phyloP scores from a whole-genome alignment of 1,140 invertebrate species.

The Lepidurus couesii region DNA sequence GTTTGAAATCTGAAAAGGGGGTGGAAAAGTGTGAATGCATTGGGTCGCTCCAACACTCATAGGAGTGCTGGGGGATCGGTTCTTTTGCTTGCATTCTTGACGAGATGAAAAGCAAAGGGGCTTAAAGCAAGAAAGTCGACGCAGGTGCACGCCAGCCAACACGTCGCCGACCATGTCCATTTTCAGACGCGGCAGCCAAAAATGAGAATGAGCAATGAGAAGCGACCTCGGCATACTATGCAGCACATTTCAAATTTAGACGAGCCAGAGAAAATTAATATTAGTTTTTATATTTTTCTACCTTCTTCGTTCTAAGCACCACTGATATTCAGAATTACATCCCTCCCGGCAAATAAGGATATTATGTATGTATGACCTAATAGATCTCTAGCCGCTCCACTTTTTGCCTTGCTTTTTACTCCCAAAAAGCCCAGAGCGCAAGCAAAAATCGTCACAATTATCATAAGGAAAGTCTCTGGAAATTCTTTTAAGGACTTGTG shows the following conservation, averaged over 20 bases:
- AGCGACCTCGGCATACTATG: conserved; percentile 8
- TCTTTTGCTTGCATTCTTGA: conserved; percentile 19
- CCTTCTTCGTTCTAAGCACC: too few species aligned
- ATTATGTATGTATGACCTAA: too few species aligned
- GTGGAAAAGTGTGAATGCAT: neutral
- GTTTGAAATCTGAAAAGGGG: neutral
- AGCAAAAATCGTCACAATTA: too few species aligned
- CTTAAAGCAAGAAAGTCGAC: conserved; percentile 22
- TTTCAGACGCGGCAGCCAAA: conserved; percentile 17
- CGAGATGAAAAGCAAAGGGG: conserved; percentile 14
- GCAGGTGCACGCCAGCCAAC: conserved; percentile 20
- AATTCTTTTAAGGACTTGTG: too few species aligned
- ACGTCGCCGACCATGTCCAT: conserved; percentile 20
- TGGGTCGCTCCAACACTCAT: neutral
- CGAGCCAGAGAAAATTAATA: too few species aligned
- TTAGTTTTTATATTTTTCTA: too few species aligned
- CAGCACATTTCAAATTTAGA: neutral
- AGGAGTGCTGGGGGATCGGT: neutral
- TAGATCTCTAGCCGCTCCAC: too few species aligned
- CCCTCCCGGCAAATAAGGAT: too few species aligned
- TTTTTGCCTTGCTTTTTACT: too few species aligned
- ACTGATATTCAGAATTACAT: too few species aligned
- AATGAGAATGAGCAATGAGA: conserved; percentile 19
- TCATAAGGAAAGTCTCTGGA: too few species aligned
- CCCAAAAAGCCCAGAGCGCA: too few species aligned